phyloP scores from a whole-genome alignment of 2,113 vertebrate species.

The Clupea harengus region DNA sequence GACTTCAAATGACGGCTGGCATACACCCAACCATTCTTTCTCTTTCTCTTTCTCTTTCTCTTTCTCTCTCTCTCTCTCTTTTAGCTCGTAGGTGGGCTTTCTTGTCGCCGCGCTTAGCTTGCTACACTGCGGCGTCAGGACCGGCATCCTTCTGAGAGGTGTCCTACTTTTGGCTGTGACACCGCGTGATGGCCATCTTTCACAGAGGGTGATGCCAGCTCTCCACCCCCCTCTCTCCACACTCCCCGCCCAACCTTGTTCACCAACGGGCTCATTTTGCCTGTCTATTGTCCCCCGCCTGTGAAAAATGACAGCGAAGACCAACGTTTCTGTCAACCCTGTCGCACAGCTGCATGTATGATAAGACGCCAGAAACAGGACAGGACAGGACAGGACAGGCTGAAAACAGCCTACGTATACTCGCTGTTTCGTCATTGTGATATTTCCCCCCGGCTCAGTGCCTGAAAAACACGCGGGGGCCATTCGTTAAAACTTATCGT shows the following conservation, averaged over 20 bases:
- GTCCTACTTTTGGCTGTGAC: slow-evolving; percentile 58
- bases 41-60: background rate
- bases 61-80: background rate
- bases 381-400: slow-evolving; percentile 46
- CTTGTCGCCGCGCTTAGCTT: background rate
- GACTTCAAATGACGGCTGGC: slow-evolving; percentile 40
- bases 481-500: background rate
- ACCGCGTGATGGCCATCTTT: slow-evolving; percentile 63
- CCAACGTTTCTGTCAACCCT: slow-evolving; percentile 47
- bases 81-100: background rate
- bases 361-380: slow-evolving; percentile 52
- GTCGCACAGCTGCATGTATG: slow-evolving; percentile 42
- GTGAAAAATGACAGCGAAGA: slow-evolving; percentile 38
- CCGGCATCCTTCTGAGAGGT: slow-evolving; percentile 60
- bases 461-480: too few relatives aligned
- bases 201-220: slow-evolving; percentile 36
- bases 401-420: slow-evolving; percentile 26
- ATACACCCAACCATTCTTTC: background rate
- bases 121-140: background rate
- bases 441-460: too few relatives aligned
- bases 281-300: slow-evolving; percentile 54
- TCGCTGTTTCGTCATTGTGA: too few relatives aligned
- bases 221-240: slow-evolving; percentile 28
- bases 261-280: background rate
- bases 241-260: background rate